Conservation (phyloP, 1,140 invertebrate species). For the Catajapyx aquilonaris region DNA sequence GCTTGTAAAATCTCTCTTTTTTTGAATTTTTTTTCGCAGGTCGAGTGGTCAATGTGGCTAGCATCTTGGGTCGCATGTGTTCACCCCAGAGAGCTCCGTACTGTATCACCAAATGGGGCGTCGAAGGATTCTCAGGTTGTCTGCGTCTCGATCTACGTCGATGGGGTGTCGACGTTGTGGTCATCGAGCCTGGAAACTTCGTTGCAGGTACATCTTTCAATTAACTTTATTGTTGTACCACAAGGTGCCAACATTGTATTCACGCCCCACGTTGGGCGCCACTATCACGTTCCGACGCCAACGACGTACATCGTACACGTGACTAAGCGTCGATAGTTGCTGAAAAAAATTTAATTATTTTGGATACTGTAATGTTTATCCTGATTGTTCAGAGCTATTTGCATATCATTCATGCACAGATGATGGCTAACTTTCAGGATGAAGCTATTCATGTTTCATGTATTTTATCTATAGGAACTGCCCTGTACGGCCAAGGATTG, state of each 20-base stretch:
- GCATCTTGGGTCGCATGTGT: slow-evolving; percentile 45
- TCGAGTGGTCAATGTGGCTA: slow-evolving; percentile 18
- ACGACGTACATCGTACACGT: neutral
- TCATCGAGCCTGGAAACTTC: slow-evolving; percentile 64
- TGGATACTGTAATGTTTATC: neutral
- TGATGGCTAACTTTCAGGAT: too few species aligned
- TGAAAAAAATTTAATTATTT: neutral
- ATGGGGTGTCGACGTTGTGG: slow-evolving; percentile 43
- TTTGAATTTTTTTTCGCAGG: slow-evolving; percentile 14
- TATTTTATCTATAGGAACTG: slow-evolving; percentile 19
- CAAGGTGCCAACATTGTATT: slow-evolving; percentile 1
- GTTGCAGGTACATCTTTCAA: slow-evolving; percentile 50
- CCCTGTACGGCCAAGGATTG: slow-evolving; percentile 28
- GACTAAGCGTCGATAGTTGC: neutral
- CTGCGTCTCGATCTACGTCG: slow-evolving; percentile 57
- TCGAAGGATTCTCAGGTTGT: slow-evolving; percentile 60
- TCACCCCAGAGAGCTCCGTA: slow-evolving; percentile 56
- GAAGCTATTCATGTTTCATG: slow-evolving; percentile 23
- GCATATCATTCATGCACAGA: neutral
- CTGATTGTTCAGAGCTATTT: neutral
- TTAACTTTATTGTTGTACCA: slow-evolving; percentile 19
- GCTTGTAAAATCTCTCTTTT: too few species aligned
- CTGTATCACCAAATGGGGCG: slow-evolving; percentile 46
- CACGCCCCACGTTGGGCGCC: neutral
- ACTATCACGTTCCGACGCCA: neutral